Evolutionary conservation across 2,888 invertebrate species (phyloP), one percentile per base, ranked within the genome.

Genomic region (Dryobotodes eremita): DNA sequence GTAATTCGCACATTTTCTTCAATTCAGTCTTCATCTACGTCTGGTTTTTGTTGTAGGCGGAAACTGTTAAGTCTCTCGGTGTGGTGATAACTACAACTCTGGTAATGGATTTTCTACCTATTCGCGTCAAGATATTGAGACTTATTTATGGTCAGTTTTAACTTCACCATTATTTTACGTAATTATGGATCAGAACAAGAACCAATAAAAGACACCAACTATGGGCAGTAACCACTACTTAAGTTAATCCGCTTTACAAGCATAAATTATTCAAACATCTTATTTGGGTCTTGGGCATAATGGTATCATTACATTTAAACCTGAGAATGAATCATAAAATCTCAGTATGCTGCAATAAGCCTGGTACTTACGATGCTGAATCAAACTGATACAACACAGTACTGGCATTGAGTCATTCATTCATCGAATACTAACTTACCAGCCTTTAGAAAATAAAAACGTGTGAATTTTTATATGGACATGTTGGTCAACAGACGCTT

Each of bases 351-450:
- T 75, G 74, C 80, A 68, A 80, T 82, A 79, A 81, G 64, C 68
- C 72, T 68, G 57, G 71, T 78, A 77, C 80, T 80, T 75, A 64
- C 53, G 68, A 76, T 48, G 79, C 79, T 84, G 86, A 87, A 80
- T 90, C 86, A 89, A 82, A 77, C 64, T 77, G 82, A 89, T 85
- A 87, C 74, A 79, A 82, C 80, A 66, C 79, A 76, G 71, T 83
- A 83, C 85, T 71, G 68, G 69, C 71, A 75, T 65, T 85, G 86
- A 90, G 88, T 93, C 82, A 94, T 88, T 93, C 93, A 93, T 90
- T 89, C 84, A 89, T 88, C 83, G 86, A 90, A 89, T 91, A 88
- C 42, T 73, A 42, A 69, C 64, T 73, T 70, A 78, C 59, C 65
- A 70, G 73, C 42, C 55, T 61, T 66, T 82, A 11, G 15, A 61